Conservation (phyloP, 2,113 vertebrate species). For the Phalacrocorax pelagicus region DNA sequence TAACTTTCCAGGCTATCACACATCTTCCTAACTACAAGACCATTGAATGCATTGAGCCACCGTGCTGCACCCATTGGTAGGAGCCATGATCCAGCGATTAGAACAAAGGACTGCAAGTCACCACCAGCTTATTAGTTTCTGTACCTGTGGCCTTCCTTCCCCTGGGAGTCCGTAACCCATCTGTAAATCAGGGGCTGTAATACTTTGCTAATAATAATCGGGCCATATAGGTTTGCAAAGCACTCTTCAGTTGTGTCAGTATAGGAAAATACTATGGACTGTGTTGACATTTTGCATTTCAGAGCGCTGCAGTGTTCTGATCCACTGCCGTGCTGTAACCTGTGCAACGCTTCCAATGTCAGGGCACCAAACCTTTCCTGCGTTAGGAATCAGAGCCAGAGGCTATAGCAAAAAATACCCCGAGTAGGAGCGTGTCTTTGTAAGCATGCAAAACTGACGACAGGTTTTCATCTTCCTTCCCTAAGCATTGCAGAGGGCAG, state of each 20-base stretch:
- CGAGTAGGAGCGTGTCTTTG: neutral
- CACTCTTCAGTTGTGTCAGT: neutral
- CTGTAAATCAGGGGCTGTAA: neutral
- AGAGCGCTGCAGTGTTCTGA: neutral
- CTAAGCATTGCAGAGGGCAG: neutral
- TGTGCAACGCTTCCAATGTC: neutral
- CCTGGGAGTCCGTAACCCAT: neutral
- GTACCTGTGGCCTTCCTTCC: neutral
- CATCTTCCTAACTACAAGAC: neutral
- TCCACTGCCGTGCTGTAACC: neutral
- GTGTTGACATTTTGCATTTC: neutral
- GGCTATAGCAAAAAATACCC: neutral
- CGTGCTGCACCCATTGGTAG: fast-evolving
- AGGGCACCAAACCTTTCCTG: neutral
- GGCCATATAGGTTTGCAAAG: neutral
- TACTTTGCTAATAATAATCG: neutral
- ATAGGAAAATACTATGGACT: neutral
- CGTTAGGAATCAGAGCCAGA: neutral
- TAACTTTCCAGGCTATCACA: neutral
- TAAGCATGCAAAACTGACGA: neutral
- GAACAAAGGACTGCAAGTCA: neutral
- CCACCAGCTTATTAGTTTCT: neutral
- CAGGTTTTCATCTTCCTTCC: neutral
- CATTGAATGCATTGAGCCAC: neutral
- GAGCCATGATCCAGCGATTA: neutral